phyloP scores from a whole-genome alignment of 2,888 invertebrate genomes.

The Acrobasis consociella region DNA sequence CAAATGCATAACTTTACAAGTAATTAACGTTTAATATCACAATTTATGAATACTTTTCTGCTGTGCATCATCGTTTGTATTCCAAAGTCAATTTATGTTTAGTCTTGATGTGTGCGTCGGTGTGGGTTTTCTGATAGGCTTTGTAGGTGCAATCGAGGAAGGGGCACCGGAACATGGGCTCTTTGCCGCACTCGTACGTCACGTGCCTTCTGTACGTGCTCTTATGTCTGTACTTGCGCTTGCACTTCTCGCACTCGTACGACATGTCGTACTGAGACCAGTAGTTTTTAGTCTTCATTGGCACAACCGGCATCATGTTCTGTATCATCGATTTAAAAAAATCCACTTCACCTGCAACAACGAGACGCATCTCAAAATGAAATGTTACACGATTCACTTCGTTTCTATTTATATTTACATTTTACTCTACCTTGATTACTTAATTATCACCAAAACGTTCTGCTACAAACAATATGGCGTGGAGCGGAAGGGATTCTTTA shows the following conservation, averaged over 20 bases:
- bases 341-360: slow-evolving; percentile 80
- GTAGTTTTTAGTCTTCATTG: slow-evolving; percentile 79
- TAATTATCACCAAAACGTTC: slow-evolving; percentile 7
- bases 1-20: slow-evolving; percentile 37
- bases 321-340: slow-evolving; percentile 79
- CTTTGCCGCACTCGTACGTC: slow-evolving; percentile 86
- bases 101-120: slow-evolving; percentile 78
- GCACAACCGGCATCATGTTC: slow-evolving; percentile 72
- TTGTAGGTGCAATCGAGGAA: slow-evolving; percentile 76
- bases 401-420: slow-evolving; percentile 11
- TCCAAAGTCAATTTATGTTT: slow-evolving; percentile 84
- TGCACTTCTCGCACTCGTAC: slow-evolving; percentile 85
- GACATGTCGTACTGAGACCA: slow-evolving; percentile 75
- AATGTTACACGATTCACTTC: slow-evolving; percentile 4
- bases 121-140: slow-evolving; percentile 79
- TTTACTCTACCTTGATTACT: slow-evolving; percentile 19
- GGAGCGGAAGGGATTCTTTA: slow-evolving; percentile 14
- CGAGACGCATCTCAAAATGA: slow-evolving; percentile 42
- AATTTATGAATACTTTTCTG: slow-evolving; percentile 43
- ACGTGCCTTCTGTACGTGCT: slow-evolving; percentile 88
- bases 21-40: slow-evolving; percentile 75
- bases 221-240: slow-evolving; percentile 88
- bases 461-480: neutral
- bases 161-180: slow-evolving; percentile 79
- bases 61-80: slow-evolving; percentile 62